Base-by-base conservation (phyloP, 2,888 invertebrate species). In the Scaeva pyrastri region DNA sequence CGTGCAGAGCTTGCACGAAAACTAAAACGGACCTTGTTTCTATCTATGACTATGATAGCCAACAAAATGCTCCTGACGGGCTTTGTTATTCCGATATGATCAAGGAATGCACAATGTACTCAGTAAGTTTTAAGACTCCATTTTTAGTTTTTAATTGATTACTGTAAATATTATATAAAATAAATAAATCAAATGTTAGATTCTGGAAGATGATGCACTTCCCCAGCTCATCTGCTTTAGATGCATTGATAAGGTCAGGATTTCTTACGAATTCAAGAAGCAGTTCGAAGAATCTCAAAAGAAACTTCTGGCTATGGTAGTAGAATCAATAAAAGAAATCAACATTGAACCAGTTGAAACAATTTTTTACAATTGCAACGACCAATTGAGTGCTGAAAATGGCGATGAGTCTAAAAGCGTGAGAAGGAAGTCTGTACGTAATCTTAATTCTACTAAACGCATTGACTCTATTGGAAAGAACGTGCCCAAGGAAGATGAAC, bases 141-240 rank as follows among this genome's bases (percentile, higher is more conserved):
- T 21, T 19, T 31, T 16, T 12, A 36, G 2, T 14, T 14, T 5
- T 12, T 52, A 8, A 21, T 2, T 8, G 23, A 4, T 1, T 14
- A 0, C 2, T 19, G 7, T 58, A 12, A 19, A 21, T 58, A 8
- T 7, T 31, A 21, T 11, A 56, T 31, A 56, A 36, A 36, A 50
- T 14, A n/a, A 31, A 64, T 36, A 12, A 39, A 12, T 6, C 0
- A 36, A 12, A 66, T 77, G 14, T 26, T 36, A 93, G 93, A 90
- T 93, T 68, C 89, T 90, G 74, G 90, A 92, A 10, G 90, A 91
- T 88, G 90, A 91, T 72, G 90, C 88, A 8, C 88, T 91, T 26
- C 92, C 92, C 0, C 89, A 90, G 19, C 88, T 89, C 21, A 91
- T 92, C 3, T 92, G 92, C 60, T 21, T 83, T 2, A 87, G 88